Evolutionary conservation across 2,113 vertebrate genomes (phyloP).

Genomic region (Lepisosteus oculatus): DNA sequence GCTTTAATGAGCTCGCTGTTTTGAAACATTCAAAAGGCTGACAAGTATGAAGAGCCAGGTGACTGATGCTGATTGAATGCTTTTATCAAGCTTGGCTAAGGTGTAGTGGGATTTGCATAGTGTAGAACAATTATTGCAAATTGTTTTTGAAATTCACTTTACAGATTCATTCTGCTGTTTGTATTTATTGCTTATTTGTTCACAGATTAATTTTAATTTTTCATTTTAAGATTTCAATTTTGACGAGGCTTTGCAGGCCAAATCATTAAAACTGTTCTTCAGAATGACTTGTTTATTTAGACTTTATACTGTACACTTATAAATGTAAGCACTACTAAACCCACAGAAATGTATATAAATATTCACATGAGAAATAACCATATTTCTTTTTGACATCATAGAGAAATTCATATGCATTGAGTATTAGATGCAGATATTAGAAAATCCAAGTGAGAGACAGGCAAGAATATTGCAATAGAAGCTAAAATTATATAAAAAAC

Average conservation of each 20-base stretch:
- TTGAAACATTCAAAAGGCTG: slow-evolving; percentile 37
- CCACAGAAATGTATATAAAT: no score
- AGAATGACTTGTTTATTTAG: no score
- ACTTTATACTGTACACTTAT: no score
- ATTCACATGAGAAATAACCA: no score
- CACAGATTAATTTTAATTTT: slow-evolving; percentile 23
- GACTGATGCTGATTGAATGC: slow-evolving; percentile 41
- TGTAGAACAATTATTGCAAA: slow-evolving; percentile 40
- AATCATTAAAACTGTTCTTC: slow-evolving; percentile 13
- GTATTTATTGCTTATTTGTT: slow-evolving; percentile 17
- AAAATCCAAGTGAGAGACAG: no score
- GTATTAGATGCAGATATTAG: no score
- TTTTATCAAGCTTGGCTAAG: slow-evolving; percentile 47
- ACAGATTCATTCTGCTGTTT: slow-evolving; percentile 22
- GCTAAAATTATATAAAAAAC: no score
- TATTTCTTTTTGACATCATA: no score
- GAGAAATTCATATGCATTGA: no score
- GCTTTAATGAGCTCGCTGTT: slow-evolving; percentile 69
- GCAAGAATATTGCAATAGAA: no score
- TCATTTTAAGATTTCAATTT: slow-evolving; percentile 19
- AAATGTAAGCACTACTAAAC: no score
- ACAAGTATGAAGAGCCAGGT: slow-evolving; percentile 36
- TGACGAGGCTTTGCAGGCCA: slow-evolving; percentile 7
- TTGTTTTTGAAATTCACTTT: slow-evolving; percentile 46
- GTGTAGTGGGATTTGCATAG: slow-evolving; percentile 26